phyloP scores from a whole-genome alignment of 2,113 vertebrate species.

The Ammodytes dubius region DNA sequence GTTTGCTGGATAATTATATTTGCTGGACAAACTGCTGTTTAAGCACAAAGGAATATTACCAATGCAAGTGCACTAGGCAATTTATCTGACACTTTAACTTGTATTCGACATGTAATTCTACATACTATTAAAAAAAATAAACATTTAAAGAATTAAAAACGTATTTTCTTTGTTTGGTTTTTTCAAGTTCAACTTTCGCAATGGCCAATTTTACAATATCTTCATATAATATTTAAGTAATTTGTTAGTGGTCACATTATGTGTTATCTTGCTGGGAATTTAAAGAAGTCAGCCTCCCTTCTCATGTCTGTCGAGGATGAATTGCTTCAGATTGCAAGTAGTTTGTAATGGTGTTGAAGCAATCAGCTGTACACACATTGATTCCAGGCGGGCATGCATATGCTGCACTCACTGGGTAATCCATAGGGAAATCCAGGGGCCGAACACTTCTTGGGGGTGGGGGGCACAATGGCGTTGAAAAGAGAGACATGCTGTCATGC shows the following conservation, averaged over 20 bases:
- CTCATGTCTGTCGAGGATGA: conserved; percentile 1
- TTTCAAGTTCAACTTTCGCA: not conserved
- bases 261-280: conserved; percentile 8
- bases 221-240: not conserved
- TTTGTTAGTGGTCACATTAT: not conserved
- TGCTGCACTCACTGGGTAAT: conserved; percentile 30
- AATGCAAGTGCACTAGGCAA: not conserved
- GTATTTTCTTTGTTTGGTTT: not conserved
- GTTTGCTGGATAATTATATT: conserved; percentile 11
- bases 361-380: conserved; percentile 20
- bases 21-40: not conserved
- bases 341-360: conserved; percentile 34
- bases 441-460: conserved; percentile 46
- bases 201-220: not conserved
- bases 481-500: conserved; percentile 45
- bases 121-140: no score
- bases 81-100: not conserved
- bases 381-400: conserved; percentile 15
- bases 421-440: conserved; percentile 56
- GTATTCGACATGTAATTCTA: not conserved
- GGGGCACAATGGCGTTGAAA: conserved; percentile 46
- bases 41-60: conserved; percentile 10
- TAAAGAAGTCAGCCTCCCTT: not conserved
- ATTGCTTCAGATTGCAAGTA: conserved; percentile 7
- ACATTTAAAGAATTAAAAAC: no score